Conservation (phyloP, 1,140 invertebrate species). For the Drosophila azteca region DNA sequence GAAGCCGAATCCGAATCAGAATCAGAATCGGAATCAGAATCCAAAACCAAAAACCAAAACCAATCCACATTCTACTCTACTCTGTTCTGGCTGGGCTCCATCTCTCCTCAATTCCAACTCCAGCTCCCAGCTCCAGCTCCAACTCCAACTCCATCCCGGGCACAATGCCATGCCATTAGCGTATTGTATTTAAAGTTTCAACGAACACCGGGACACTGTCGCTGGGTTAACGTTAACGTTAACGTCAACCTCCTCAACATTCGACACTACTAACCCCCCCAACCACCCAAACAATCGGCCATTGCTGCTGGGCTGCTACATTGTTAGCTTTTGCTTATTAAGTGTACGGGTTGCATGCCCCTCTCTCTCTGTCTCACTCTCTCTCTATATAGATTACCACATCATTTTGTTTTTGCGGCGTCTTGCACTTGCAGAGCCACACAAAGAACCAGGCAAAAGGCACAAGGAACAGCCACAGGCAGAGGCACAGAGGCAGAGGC, state of each 20-base stretch:
- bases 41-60: constrained; percentile 29
- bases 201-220: constrained; percentile 11
- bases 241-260: constrained; percentile 13
- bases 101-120: background rate
- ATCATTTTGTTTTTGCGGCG: constrained; percentile 58
- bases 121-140: constrained; percentile 1
- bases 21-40: background rate
- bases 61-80: constrained; percentile 29
- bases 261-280: background rate
- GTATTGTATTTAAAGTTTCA: constrained; percentile 52
- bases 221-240: constrained; percentile 2
- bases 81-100: no score
- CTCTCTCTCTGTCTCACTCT: no score
- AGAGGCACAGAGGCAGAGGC: background rate
- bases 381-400: constrained; percentile 51
- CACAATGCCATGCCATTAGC: constrained; percentile 48
- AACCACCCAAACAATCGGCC: background rate
- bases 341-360: constrained; percentile 37
- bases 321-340: constrained; percentile 52
- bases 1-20: constrained; percentile 35
- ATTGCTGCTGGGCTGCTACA: constrained; percentile 11
- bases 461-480: background rate
- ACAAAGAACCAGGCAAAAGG: background rate
- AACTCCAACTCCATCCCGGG: constrained; percentile 10
- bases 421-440: constrained; percentile 26